These are phyloP conservation scores for Noctilio leporinus DNA, from an alignment of 2,113 vertebrate species.

Conservation along the genomic window DNA sequence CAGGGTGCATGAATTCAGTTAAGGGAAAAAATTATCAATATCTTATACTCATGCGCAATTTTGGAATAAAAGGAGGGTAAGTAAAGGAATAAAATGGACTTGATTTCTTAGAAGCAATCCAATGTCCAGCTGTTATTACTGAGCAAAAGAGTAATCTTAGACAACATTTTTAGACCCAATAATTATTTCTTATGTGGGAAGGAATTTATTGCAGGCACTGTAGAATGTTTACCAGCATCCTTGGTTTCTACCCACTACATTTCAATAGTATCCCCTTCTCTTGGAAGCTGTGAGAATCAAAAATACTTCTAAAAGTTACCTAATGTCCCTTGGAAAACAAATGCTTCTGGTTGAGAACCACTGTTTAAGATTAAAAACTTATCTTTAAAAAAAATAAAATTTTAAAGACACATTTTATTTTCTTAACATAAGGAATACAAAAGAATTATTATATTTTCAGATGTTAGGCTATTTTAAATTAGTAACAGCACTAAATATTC, in stretches of 20 bases:
- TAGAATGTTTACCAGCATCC: not conserved
- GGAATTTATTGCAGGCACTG: not conserved
- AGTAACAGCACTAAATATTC: not conserved
- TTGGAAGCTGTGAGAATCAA: not conserved
- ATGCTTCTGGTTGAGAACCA: not conserved
- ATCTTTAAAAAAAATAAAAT: not conserved
- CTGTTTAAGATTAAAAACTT: not conserved
- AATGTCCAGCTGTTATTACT: not conserved
- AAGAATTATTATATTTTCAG: not conserved
- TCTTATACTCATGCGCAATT: not conserved
- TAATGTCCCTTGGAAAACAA: not conserved
- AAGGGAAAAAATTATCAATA: not conserved
- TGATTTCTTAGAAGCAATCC: not conserved
- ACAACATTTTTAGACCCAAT: not conserved
- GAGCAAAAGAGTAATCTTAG: not conserved
- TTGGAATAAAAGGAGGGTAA: not conserved
- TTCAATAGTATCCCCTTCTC: not conserved
- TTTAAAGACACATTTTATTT: not conserved
- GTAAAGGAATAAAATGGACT: not conserved
- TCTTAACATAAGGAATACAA: not conserved
- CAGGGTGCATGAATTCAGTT: not conserved
- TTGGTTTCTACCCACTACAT: not conserved
- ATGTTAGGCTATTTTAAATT: conserved; percentile 8
- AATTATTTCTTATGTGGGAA: not conserved
- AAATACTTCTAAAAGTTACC: not conserved